Evolutionary conservation across 2,888 invertebrate species (phyloP), one percentile per base, ranked within the genome.

Genomic region (Campoletis raptor): DNA sequence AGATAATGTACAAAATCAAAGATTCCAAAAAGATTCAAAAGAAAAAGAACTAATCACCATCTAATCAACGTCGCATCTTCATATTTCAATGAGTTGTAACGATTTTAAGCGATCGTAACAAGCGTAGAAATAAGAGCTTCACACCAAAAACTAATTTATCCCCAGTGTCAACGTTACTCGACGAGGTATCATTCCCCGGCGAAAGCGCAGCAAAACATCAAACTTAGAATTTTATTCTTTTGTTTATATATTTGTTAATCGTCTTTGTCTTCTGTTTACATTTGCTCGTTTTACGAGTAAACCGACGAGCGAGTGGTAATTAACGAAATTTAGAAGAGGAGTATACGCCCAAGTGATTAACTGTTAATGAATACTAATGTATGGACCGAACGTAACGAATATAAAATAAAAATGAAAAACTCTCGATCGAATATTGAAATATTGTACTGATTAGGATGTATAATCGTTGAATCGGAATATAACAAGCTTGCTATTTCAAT

Each of bases 91-190:
- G 81, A 85, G 79, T 87, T 81, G 77, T 81, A 30, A 12, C 61
- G 61, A 77, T 86, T 42, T 30, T 77, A 64, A 66, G 76, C 70
- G 74, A 83, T 85, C 81, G 78, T 73, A 64, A 54, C 78, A 73
- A 84, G 84, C 81, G 67, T 83, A 83, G 86, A 85, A 83, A 86
- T 88, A 88, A 85, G 86, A 90, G 90, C 89, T 90, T 89, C 45
- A 90, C 86, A 89, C 92, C 91, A 92, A 91, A 92, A 90, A 91
- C 85, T 91, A 89, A 89, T 89, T 90, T 90, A 90, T 87, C 87
- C 87, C 88, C 83, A 81, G 73, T 66, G 74, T 78, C 73, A 77
- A 77, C 52, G 67, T 64, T 81, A 73, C 37, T 42, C 45, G 69
- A 77, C 69, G 74, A 45, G 54, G 57, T n/a, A 48, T 87, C 57